A percentile compares a stretch with the other conserved stretches of the same genome.
These are phyloP conservation scores for Papilio helenus DNA, from an alignment of 1,140 invertebrate genomes.

Conservation along the genomic window DNA sequence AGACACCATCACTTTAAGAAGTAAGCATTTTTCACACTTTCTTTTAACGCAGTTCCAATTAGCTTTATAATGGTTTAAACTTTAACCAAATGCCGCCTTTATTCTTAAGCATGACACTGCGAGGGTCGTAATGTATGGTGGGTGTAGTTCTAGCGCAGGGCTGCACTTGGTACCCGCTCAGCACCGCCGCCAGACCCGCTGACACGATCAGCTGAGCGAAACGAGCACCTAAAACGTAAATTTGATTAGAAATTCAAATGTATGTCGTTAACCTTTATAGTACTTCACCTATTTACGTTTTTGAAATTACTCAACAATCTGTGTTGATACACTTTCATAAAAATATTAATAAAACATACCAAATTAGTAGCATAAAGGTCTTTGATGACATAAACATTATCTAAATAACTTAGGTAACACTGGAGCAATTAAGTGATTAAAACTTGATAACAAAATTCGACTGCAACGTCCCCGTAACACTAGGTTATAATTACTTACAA, in stretches of 20 bases:
- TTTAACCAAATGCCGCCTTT: constrained; percentile 75
- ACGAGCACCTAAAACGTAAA: constrained; percentile 64
- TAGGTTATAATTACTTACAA: background rate
- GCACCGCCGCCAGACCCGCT: constrained; percentile 61
- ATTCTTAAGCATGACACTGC: constrained; percentile 78
- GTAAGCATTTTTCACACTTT: background rate
- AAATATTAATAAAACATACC: too few species aligned
- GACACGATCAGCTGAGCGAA: constrained; percentile 69
- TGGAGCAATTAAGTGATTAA: background rate
- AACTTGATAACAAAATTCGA: background rate
- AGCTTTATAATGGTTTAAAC: constrained; percentile 53
- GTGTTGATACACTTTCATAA: too few species aligned
- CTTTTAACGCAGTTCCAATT: background rate
- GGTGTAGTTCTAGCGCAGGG: constrained; percentile 69
- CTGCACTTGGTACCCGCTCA: constrained; percentile 61
- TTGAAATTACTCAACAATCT: too few species aligned
- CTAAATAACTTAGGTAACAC: background rate
- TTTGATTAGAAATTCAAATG: background rate
- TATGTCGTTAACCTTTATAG: background rate
- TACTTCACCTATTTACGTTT: too few species aligned
- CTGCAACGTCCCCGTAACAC: background rate
- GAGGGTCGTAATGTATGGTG: constrained; percentile 66
- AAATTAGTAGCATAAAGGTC: too few species aligned
- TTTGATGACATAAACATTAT: background rate
- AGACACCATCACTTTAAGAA: background rate